A percentile compares a stretch with the other conserved stretches of the same genome.
Conservation (phyloP, 2,888 invertebrate genomes). For the Apotomis capreana region DNA sequence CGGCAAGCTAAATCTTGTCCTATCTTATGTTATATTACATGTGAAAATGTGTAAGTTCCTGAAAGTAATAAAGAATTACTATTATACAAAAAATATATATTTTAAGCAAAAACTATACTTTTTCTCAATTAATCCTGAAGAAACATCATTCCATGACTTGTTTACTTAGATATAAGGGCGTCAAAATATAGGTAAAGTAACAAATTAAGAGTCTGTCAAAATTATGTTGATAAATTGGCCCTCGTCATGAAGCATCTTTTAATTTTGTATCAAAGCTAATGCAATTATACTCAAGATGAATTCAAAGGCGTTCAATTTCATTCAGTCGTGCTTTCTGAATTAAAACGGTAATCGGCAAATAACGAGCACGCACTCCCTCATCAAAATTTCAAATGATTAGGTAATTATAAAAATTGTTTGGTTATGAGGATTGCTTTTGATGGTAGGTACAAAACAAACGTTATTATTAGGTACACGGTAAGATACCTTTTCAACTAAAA, state of each 20-base stretch:
- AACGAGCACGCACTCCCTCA: conserved; percentile 10
- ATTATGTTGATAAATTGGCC: conserved; percentile 4
- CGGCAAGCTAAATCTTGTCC: too few relatives aligned
- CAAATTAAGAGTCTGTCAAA: background rate
- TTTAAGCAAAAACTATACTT: too few relatives aligned
- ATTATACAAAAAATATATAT: too few relatives aligned
- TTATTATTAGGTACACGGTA: background rate
- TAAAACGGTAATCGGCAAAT: conserved; percentile 14
- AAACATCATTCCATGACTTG: too few relatives aligned
- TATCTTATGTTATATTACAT: too few relatives aligned
- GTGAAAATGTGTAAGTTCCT: too few relatives aligned
- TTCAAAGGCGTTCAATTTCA: conserved; percentile 1
- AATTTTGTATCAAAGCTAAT: background rate
- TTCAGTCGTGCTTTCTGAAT: background rate
- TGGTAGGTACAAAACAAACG: background rate
- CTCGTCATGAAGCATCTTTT: conserved; percentile 7
- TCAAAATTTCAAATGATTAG: conserved; percentile 1
- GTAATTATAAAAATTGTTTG: too few relatives aligned
- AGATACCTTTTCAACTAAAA: background rate
- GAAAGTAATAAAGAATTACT: too few relatives aligned
- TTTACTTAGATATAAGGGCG: background rate
- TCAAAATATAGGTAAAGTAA: background rate
- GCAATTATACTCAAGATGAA: background rate
- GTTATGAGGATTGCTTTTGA: background rate
- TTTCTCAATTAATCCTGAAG: too few relatives aligned